Base-by-base conservation (phyloP, 2,888 invertebrate species). In the Apodemia mormo region DNA sequence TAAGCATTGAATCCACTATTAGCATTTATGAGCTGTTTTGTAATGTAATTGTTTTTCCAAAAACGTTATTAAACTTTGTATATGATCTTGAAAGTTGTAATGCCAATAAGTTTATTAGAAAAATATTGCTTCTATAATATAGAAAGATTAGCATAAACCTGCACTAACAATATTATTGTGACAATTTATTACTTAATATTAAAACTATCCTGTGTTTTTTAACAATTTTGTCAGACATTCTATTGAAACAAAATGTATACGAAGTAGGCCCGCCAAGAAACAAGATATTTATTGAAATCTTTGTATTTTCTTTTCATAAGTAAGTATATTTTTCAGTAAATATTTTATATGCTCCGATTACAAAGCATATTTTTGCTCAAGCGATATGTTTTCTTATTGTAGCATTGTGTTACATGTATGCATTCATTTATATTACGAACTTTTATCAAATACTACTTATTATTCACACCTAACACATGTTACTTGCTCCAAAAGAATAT, bases 381-480 rank as follows among this genome's bases (percentile, higher is more conserved):
- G 92, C 92, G 92, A 92, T 92, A 92, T 92, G 92, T 92, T 87
- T 91, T 78, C 80, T 91, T 92, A 92, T 92, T 92, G 92, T 92
- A 91, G 88, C 90, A 87, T 85, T 85, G 84, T 88, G 84, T 87
- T 85, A 74, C 68, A 83, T 82, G 83, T 85, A 88, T 80, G 78
- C 76, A 75, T 85, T 85, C 85, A 80, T 82, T 76, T 87, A 85
- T 84, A 85, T 84, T 82, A 82, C 83, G 83, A 85, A 84, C 86
- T 81, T 85, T 85, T 92, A 91, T 91, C 90, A 92, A 92, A 92
- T 90, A 90, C 91, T 91, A 92, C 86, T 88, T 90, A 89, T 76
- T 85, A 83, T 90, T 89, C 87, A 90, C 87, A 90, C 82, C 83
- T 89, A 89, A 82, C 85, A 87, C 82, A 85, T 85, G 80, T 82